A percentile compares a stretch with the other conserved stretches of the same genome.
Conservation (phyloP, 30 jellyfish, hydroid and myxozoan species). For the Phacellophora camtschatica region DNA sequence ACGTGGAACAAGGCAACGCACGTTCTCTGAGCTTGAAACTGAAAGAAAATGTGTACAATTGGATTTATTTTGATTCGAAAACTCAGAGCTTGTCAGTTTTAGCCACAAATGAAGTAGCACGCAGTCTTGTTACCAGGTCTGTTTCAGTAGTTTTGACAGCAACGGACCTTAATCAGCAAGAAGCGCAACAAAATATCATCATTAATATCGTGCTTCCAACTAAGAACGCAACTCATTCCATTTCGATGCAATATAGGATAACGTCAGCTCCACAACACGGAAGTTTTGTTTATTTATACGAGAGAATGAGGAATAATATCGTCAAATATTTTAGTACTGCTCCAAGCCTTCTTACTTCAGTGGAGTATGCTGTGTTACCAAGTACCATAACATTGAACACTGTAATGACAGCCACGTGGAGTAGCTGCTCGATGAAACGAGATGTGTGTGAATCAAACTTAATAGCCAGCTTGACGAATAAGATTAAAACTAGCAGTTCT, state of each 20-base stretch:
- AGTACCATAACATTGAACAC: neutral
- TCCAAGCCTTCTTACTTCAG: conserved; percentile 14
- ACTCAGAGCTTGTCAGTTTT: conserved; percentile 55
- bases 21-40: conserved; percentile 52
- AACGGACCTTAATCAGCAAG: conserved; percentile 41
- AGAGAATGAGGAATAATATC: conserved; percentile 38
- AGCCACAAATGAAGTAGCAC: conserved; percentile 49
- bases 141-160: conserved; percentile 57
- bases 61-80: conserved; percentile 62
- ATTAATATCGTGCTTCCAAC: conserved; percentile 1
- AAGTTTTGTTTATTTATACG: conserved; percentile 23
- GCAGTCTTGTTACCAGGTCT: neutral
- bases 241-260: conserved; percentile 62
- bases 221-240: conserved; percentile 6
- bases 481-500: conserved; percentile 7
- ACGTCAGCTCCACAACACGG: neutral
- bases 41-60: neutral
- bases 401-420: conserved; percentile 61
- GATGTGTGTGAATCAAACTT: conserved; percentile 36
- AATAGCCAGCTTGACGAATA: neutral
- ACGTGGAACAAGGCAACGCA: conserved; percentile 83
- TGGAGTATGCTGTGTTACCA: conserved; percentile 35
- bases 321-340: conserved; percentile 23
- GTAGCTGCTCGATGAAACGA: conserved; percentile 58
- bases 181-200: conserved; percentile 30